phyloP scores from a whole-genome alignment of 2,888 invertebrate genomes.

The Noctua fimbriata region DNA sequence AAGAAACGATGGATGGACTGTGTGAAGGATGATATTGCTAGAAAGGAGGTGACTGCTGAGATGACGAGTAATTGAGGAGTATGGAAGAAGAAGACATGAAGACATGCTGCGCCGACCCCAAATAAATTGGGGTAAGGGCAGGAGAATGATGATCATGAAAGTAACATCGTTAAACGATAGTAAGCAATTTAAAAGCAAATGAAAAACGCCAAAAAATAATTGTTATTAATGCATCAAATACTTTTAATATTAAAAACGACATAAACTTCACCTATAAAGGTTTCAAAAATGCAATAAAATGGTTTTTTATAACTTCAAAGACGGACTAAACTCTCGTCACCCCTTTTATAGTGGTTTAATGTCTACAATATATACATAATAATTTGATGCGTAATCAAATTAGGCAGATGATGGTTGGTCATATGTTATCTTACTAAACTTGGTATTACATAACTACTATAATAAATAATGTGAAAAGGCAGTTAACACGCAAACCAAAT shows the following conservation, averaged over 20 bases:
- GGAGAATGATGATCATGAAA: too few relatives aligned
- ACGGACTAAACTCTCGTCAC: slow-evolving; percentile 69
- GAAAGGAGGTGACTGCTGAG: too few relatives aligned
- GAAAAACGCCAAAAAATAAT: slow-evolving; percentile 39
- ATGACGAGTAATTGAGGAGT: too few relatives aligned
- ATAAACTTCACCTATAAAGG: slow-evolving; percentile 77
- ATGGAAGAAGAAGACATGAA: too few relatives aligned
- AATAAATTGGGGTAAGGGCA: too few relatives aligned
- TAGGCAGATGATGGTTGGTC: slow-evolving; percentile 69
- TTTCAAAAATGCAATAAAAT: slow-evolving; percentile 73
- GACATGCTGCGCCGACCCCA: too few relatives aligned
- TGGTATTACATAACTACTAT: background rate
- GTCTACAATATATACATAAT: slow-evolving; percentile 76
- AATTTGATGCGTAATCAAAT: slow-evolving; percentile 76
- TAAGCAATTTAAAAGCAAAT: background rate
- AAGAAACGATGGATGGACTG: too few relatives aligned
- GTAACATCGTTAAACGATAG: background rate
- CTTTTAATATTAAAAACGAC: slow-evolving; percentile 64
- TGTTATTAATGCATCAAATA: slow-evolving; percentile 65
- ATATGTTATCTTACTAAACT: slow-evolving; percentile 42
- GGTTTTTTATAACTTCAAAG: slow-evolving; percentile 72
- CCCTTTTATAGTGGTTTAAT: slow-evolving; percentile 75
- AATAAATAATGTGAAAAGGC: background rate
- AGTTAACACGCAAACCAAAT: too few relatives aligned
- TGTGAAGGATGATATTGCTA: too few relatives aligned